Percentiles rank a stretch among this genome's conserved stretches.
These are phyloP conservation scores for Pomatorhinus ruficollis DNA, from an alignment of 2,113 vertebrate species.

Conservation along the genomic window DNA sequence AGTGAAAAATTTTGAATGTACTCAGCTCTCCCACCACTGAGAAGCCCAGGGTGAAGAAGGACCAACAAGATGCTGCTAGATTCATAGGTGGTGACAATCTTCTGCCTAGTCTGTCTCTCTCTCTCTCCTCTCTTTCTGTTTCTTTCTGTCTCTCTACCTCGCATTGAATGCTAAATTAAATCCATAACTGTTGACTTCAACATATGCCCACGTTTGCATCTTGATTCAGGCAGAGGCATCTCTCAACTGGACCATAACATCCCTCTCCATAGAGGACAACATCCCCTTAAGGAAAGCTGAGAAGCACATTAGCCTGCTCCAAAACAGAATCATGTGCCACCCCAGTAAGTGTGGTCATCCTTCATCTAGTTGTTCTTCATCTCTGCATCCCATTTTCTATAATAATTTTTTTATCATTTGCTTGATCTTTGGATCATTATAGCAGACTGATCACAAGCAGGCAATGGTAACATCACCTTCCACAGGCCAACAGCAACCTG, in stretches of 20 bases:
- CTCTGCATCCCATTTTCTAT: neutral
- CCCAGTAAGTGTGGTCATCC: neutral
- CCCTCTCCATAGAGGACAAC: neutral
- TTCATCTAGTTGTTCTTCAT: neutral
- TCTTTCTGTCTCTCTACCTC: neutral
- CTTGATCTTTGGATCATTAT: neutral
- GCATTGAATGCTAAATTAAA: neutral
- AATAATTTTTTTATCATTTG: neutral
- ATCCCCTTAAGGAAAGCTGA: neutral
- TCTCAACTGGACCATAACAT: neutral
- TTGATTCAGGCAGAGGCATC: rapidly evolving
- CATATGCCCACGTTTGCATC: neutral
- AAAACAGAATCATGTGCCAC: neutral
- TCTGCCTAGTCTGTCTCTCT: neutral
- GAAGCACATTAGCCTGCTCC: neutral
- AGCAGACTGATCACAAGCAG: neutral
- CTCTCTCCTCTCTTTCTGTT: neutral
- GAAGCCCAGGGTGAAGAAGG: neutral
- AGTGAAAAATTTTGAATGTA: neutral
- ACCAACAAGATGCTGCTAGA: neutral
- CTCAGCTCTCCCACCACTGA: neutral
- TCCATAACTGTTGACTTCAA: neutral
- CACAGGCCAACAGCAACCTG: neutral
- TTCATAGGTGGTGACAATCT: neutral
- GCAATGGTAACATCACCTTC: neutral